phyloP scores from a whole-genome alignment of 2,113 vertebrate species.

The Hippocampus guttulatus region DNA sequence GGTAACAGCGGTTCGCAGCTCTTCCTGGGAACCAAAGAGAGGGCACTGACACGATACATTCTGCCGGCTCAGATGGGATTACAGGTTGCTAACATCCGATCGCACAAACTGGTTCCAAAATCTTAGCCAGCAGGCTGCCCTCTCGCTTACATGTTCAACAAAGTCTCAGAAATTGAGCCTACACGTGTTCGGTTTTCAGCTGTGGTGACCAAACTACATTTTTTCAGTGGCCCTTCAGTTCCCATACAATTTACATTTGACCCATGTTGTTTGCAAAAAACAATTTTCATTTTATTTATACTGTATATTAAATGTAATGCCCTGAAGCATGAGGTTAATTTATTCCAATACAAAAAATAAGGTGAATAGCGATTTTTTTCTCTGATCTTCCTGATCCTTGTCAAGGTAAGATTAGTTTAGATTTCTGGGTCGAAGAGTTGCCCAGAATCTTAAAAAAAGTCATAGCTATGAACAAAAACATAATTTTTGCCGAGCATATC shows the following conservation, averaged over 20 bases:
- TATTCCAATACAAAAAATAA: no score
- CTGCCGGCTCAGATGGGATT: constrained; percentile 65
- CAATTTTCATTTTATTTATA: not conserved
- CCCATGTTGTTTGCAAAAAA: not conserved
- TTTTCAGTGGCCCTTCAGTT: not conserved
- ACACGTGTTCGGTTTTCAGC: not conserved
- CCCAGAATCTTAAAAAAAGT: no score
- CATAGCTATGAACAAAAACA: no score
- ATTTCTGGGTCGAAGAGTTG: not conserved
- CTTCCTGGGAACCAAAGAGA: constrained; percentile 43
- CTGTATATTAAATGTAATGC: not conserved
- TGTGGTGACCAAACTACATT: not conserved
- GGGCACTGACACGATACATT: constrained; percentile 9
- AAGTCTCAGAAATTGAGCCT: not conserved
- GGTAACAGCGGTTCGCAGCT: constrained; percentile 55
- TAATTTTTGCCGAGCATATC: no score
- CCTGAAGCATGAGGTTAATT: not conserved
- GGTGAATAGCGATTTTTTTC: not conserved
- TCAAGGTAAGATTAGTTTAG: not conserved
- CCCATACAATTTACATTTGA: not conserved
- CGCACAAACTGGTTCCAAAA: constrained; percentile 63
- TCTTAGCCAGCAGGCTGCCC: constrained; percentile 46
- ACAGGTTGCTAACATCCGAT: constrained; percentile 65
- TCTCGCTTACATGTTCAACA: constrained; percentile 18
- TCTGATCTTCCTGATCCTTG: not conserved